These are phyloP conservation scores for Phrynocephalus guinanensis DNA, from an alignment of 2,797 vertebrate genomes.

Conservation along the genomic window DNA sequence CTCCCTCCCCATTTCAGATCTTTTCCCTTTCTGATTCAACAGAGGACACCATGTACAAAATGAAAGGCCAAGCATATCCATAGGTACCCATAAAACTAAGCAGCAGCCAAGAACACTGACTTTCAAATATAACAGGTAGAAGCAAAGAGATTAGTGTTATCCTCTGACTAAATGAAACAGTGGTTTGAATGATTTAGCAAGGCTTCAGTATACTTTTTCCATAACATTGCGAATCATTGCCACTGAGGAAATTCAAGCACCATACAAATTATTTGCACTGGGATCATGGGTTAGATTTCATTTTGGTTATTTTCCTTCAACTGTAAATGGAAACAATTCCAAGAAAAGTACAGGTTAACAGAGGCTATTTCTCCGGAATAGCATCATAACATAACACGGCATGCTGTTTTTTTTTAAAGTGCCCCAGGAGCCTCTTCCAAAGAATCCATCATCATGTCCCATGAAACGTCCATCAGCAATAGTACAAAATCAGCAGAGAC, in stretches of 20 bases:
- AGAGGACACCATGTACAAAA: neutral
- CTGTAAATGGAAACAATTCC: constrained; percentile 29
- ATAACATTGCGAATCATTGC: neutral
- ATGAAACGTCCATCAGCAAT: constrained; percentile 22
- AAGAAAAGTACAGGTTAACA: constrained; percentile 52
- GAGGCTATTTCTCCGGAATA: constrained; percentile 37
- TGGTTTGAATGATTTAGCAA: neutral
- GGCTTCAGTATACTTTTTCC: neutral
- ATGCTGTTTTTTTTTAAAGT: neutral
- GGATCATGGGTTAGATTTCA: constrained; percentile 23
- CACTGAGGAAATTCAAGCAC: constrained; percentile 32
- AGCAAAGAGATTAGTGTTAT: neutral
- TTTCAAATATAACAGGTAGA: neutral
- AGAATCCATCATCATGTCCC: neutral
- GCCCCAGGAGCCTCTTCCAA: neutral
- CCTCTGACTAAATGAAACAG: neutral
- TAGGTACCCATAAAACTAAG: neutral
- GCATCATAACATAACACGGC: neutral
- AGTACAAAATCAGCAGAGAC: neutral
- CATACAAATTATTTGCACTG: neutral
- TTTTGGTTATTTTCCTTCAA: neutral
- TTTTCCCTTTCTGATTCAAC: neutral
- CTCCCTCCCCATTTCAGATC: neutral
- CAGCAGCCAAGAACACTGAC: neutral
- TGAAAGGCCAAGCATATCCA: too few relatives aligned